Evolutionary conservation across 1,140 invertebrate species (phyloP).

Genomic region (Tenebrio molitor): DNA sequence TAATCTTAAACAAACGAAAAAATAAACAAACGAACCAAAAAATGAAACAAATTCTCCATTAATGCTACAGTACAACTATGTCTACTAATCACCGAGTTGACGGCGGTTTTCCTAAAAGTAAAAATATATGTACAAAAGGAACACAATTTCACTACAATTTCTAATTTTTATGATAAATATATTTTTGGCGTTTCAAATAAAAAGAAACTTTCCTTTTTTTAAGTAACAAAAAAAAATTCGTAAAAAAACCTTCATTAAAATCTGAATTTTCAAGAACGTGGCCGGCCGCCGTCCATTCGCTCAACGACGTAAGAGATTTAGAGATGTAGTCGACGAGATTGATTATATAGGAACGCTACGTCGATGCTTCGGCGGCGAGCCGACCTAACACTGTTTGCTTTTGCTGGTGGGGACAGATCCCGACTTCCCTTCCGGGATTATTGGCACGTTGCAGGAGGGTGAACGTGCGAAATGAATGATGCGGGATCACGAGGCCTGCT

Average conservation of each 20-base stretch:
- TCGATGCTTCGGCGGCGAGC: constrained; percentile 21
- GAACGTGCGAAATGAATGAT: constrained; percentile 60
- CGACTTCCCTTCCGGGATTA: constrained; percentile 32
- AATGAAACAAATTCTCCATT: constrained; percentile 45
- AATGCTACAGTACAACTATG: constrained; percentile 28
- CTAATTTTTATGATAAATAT: constrained; percentile 63
- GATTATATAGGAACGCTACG: constrained; percentile 18
- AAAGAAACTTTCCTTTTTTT: constrained; percentile 62
- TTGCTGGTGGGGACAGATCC: constrained; percentile 32
- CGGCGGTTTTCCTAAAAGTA: constrained; percentile 42
- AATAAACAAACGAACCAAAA: constrained; percentile 44
- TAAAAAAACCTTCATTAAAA: constrained; percentile 62
- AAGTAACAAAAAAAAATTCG: constrained; percentile 64
- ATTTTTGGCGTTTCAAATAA: constrained; percentile 65
- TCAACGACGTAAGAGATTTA: constrained; percentile 45
- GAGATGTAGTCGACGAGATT: constrained; percentile 24
- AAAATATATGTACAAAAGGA: constrained; percentile 65
- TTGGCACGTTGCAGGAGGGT: constrained; percentile 22
- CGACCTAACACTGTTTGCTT: constrained; percentile 39
- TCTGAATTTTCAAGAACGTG: constrained; percentile 32
- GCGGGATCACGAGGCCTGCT: constrained; percentile 74
- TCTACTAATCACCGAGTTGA: constrained; percentile 14
- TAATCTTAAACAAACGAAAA: constrained; percentile 39
- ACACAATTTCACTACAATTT: constrained; percentile 64
- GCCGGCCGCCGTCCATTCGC: constrained; percentile 33